phyloP scores from a whole-genome alignment of 2,888 invertebrate genomes.

The Agriopis leucophaearia region DNA sequence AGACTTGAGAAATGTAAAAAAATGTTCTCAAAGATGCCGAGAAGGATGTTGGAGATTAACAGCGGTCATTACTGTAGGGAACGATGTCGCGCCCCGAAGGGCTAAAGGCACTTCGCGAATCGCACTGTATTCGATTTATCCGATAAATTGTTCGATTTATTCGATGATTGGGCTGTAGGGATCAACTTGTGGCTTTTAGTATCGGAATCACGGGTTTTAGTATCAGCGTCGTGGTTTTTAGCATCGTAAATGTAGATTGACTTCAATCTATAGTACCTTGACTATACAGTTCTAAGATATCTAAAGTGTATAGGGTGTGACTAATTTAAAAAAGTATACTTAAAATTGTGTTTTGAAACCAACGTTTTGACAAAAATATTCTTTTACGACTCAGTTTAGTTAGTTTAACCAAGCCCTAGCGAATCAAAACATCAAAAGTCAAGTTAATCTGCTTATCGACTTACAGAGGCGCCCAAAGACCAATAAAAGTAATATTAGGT shows the following conservation, averaged over 20 bases:
- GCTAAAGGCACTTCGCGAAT: constrained; percentile 32
- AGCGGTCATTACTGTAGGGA: constrained; percentile 61
- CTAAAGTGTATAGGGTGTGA: background rate
- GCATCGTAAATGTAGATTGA: constrained; percentile 3
- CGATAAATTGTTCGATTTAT: constrained; percentile 33
- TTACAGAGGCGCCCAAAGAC: constrained; percentile 20
- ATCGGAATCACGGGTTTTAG: constrained; percentile 15
- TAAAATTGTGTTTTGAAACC: too few species aligned
- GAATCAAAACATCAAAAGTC: constrained; percentile 22
- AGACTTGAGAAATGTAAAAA: constrained; percentile 59
- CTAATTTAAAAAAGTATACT: background rate
- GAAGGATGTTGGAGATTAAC: constrained; percentile 79
- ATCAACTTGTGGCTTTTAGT: constrained; percentile 23
- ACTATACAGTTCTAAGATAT: background rate
- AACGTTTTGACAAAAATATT: background rate
- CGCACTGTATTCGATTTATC: constrained; percentile 31
- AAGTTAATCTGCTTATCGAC: constrained; percentile 27
- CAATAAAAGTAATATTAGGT: constrained; percentile 24
- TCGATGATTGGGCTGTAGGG: constrained; percentile 30
- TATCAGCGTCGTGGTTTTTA: constrained; percentile 5
- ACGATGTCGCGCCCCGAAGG: constrained; percentile 26
- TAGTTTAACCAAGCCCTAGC: constrained; percentile 9
- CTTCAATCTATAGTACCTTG: background rate
- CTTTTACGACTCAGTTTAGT: constrained; percentile 10
- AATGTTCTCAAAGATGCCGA: constrained; percentile 63